phyloP scores from a whole-genome alignment of 2,113 vertebrate genomes.

The Balaenoptera acutorostrata region DNA sequence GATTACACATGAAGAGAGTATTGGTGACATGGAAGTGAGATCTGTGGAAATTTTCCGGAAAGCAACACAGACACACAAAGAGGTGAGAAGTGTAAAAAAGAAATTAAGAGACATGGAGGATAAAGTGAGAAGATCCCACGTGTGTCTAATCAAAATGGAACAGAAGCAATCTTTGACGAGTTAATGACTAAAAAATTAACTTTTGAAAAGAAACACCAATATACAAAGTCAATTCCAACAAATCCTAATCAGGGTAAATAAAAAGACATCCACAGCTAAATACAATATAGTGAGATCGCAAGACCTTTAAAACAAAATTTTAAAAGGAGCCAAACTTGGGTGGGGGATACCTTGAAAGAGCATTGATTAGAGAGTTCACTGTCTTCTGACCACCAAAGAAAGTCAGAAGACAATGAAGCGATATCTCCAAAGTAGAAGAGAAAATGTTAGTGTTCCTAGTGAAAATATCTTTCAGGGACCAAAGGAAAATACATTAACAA shows the following conservation, averaged over 20 bases:
- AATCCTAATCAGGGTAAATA: not conserved
- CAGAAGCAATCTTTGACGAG: not conserved
- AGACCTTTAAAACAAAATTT: not conserved
- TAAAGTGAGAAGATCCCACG: not conserved
- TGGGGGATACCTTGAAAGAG: not conserved
- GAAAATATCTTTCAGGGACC: not conserved
- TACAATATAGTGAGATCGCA: not conserved
- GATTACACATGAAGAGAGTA: not conserved
- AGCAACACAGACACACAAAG: not conserved
- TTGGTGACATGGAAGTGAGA: not conserved
- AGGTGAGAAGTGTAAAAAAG: not conserved
- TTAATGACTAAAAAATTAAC: not conserved
- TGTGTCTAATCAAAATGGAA: not conserved
- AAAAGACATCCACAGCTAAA: not conserved
- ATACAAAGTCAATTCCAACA: not conserved
- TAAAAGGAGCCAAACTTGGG: not conserved
- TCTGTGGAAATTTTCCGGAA: not conserved
- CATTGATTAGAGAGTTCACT: not conserved
- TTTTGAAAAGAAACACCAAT: not conserved
- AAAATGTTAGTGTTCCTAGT: not conserved
- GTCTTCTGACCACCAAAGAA: not conserved
- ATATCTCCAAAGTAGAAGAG: not conserved
- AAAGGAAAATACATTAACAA: not conserved
- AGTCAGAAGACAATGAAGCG: not conserved
- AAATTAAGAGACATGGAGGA: not conserved